Evolutionary conservation across 2,113 vertebrate genomes (phyloP), one percentile per base, ranked within the genome.

Genomic region (Cephalopterus ornatus): DNA sequence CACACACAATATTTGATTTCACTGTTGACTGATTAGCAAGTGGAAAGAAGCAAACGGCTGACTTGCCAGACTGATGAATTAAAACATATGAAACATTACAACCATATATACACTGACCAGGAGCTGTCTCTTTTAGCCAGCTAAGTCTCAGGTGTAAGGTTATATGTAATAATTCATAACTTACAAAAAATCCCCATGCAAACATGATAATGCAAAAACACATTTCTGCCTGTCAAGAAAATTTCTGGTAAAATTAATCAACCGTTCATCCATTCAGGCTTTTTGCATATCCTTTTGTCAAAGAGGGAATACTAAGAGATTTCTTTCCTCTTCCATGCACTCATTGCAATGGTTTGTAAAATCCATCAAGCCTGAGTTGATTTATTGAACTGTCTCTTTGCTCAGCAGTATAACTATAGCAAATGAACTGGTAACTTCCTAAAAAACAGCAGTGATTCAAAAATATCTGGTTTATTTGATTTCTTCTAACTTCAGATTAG

Each of bases 251-350:
- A 99, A 99, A 99, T 99, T 99, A 99, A 99, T 99, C 99, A 99
- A 99, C 99, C 99, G 99, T 99, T 99, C 99, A 99, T 99, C 99
- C 99, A 99, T 99, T 99, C 98, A 99, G 98, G 99, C 99, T 99
- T 99, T 99, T 99, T 99, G 99, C 99, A 99, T 99, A 99, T 99
- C 99, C 99, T 99, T 99, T 98, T 98, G 98, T 99, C 99, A 99
- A 98, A 98, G 97, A 98, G 98, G 98, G 98, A 99, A 99, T 97
- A 98, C 98, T 98, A 98, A 99, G 98, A 99, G 99, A 99, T 98
- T 99, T 98, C 98, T 98, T 98, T 98, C 98, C 97, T 99, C 98
- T 99, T 99, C 98, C 98, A 98, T 53, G 53, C 98, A 97, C 98
- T 99, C 98, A 98, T 98, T 99, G 98, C 98, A 98, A 98, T 98